Evolutionary conservation across 2,888 invertebrate species (phyloP), one percentile per base, ranked within the genome.

Genomic region (Watsonalla cultraria): DNA sequence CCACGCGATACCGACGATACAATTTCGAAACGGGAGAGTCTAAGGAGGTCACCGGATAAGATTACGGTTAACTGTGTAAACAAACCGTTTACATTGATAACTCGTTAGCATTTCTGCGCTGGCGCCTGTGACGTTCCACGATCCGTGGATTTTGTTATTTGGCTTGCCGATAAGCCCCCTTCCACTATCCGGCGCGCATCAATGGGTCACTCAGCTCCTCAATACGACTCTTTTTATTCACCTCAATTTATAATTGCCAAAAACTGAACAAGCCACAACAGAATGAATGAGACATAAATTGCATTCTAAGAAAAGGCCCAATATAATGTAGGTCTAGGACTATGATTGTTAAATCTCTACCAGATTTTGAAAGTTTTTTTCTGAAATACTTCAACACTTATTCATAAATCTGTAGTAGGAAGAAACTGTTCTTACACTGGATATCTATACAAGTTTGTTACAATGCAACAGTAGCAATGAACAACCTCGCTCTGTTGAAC

Each of bases 41-140:
- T 86, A 90, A 90, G 86, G 86, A 88, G 90, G 90, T 85, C 89
- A 86, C 82, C 83, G 89, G 90, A 90, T 90, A 90, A 90, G 90
- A 90, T 90, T 90, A 89, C 87, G 81, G 83, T 80, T 86, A 81
- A 86, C 88, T 86, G 87, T 83, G 88, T 89, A 90, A 90, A 90
- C 87, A 89, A 86, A 86, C 86, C 85, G 88, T 86, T 86, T 86
- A 87, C 85, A 84, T 86, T 87, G 88, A 90, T 90, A 89, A 86
- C 83, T 86, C 73, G 81, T 80, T 84, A 82, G 83, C 76, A 80
- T 84, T 88, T 86, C 82, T 87, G 86, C 87, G 81, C 79, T 79
- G 86, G 83, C 87, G 86, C 86, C 86, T 81, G 70, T 83, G 83
- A 83, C 82, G 84, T 74, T 64, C 69, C 60, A 70, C 66, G 72